Base-by-base conservation (phyloP, 1,140 invertebrate genomes). In the Cydia pomonella region DNA sequence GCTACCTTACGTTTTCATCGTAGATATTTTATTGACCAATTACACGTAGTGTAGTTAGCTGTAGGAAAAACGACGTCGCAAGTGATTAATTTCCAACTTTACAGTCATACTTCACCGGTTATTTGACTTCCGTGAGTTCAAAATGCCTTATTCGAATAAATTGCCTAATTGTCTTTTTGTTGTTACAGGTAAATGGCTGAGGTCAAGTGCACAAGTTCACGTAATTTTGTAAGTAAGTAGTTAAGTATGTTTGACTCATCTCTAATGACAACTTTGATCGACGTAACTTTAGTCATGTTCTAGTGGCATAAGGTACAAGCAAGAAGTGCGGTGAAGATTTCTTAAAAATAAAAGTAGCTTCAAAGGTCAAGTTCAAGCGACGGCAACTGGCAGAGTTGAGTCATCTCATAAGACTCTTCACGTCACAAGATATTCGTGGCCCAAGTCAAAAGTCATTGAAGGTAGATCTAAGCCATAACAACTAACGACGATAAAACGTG, bases 181-280 rank as follows among this genome's bases (percentile, higher is more conserved):
- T 69, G 29, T 69, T 69, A 21, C 64, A 69, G 64, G 64, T 69
- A 69, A 69, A 69, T 38, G 29, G 16, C 29, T 16, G 29, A 33
- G 64, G 64, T 21, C 64, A 69, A 69, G 18, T 38, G 16, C 33
- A 38, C 64, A 38, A 53, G 50, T 66, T 66, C 29, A 38, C 1
- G 18, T 18, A 33, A 27, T 38, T 69, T 23, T 7, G 53, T 21
- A 41, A 18, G 16, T 69, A 33, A 38, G 33, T 44, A 44, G 41
- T 16, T 44, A 38, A 33, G 63, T 69, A 69, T 41, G 64, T 69
- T 69, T 38, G 64, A 69, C 64, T 69, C 64, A 69, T 69, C 64
- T 69, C 64, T 12, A 41, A 41, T 9, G 29, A 66, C 16, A 50
- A 18, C 47, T 23, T 23, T 59, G 7, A 23, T 21, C n/a, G 53